These are phyloP conservation scores for Elymnias hypermnestra DNA, from an alignment of 1,140 invertebrate species.

Conservation along the genomic window DNA sequence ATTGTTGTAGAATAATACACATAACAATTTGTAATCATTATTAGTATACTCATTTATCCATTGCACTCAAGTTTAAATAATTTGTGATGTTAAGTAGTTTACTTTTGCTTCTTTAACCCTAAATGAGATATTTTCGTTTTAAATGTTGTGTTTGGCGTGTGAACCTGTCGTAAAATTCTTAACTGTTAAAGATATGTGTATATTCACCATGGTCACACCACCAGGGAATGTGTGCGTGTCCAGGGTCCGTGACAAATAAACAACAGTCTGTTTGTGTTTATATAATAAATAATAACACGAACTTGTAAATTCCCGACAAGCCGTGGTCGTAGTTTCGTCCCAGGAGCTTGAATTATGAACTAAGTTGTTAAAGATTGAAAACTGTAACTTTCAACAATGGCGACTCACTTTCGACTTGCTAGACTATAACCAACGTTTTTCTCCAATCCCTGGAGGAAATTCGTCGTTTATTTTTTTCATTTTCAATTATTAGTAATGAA, in stretches of 20 bases:
- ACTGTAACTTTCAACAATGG: conserved; percentile 57
- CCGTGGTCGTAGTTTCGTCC: conserved; percentile 36
- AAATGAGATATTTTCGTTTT: too few relatives aligned
- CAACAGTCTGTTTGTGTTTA: not conserved
- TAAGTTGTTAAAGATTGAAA: conserved; percentile 59
- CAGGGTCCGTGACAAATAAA: not conserved
- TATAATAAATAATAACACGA: conserved; percentile 32
- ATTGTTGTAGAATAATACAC: too few relatives aligned
- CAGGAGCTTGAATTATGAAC: conserved; percentile 55
- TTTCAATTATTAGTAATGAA: not conserved
- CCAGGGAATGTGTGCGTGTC: not conserved
- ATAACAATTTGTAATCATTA: too few relatives aligned
- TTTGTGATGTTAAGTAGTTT: too few relatives aligned
- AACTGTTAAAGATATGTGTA: not conserved
- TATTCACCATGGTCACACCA: not conserved
- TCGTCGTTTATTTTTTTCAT: conserved; percentile 1
- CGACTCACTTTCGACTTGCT: conserved; percentile 38
- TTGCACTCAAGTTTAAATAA: too few relatives aligned
- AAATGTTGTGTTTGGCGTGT: too few relatives aligned
- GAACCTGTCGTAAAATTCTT: too few relatives aligned
- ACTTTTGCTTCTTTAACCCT: too few relatives aligned
- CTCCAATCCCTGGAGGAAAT: conserved; percentile 31
- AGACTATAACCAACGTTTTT: conserved; percentile 51
- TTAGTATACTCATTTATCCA: too few relatives aligned
- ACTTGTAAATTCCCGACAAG: conserved; percentile 42